Evolutionary conservation across 1,140 invertebrate species (phyloP).

Genomic region (Tetramorium alpestre): DNA sequence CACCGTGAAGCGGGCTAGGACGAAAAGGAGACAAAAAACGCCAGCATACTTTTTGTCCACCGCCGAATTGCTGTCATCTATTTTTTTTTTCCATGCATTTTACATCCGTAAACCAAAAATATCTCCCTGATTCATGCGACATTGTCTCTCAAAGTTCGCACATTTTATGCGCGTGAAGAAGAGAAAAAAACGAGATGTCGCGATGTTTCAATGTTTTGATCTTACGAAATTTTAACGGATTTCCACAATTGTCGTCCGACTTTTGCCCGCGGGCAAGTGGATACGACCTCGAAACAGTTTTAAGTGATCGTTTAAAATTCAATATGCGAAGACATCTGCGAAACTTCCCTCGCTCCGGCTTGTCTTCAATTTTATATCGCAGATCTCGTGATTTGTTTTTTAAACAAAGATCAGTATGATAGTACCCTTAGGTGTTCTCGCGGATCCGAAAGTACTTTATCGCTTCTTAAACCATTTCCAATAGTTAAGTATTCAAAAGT

Average conservation of each 20-base stretch:
- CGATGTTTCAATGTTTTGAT: neutral
- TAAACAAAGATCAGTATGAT: constrained; percentile 7
- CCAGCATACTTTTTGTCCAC: constrained; percentile 16
- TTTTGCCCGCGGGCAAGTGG: neutral
- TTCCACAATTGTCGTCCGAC: neutral
- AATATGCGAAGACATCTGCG: neutral
- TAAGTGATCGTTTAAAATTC: constrained; percentile 28
- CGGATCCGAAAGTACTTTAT: constrained; percentile 29
- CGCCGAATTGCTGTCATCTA: neutral
- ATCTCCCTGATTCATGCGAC: neutral
- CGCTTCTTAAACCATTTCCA: constrained; percentile 50
- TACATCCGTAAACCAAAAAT: constrained; percentile 32
- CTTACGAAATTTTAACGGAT: constrained; percentile 12
- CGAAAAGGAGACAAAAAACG: neutral
- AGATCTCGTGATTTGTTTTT: neutral
- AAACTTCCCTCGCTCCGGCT: neutral
- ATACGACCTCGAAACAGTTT: neutral
- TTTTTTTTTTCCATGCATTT: constrained; percentile 36
- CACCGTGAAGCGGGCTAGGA: neutral
- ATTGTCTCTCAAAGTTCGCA: neutral
- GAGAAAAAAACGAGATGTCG: neutral
- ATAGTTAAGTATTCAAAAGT: constrained; percentile 40
- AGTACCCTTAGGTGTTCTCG: neutral
- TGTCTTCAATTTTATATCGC: neutral
- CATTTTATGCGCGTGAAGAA: neutral